These are phyloP conservation scores for Holothuria glaberrima DNA, from an alignment of 35 echinoderm and acorn worm species.

Conservation along the genomic window DNA sequence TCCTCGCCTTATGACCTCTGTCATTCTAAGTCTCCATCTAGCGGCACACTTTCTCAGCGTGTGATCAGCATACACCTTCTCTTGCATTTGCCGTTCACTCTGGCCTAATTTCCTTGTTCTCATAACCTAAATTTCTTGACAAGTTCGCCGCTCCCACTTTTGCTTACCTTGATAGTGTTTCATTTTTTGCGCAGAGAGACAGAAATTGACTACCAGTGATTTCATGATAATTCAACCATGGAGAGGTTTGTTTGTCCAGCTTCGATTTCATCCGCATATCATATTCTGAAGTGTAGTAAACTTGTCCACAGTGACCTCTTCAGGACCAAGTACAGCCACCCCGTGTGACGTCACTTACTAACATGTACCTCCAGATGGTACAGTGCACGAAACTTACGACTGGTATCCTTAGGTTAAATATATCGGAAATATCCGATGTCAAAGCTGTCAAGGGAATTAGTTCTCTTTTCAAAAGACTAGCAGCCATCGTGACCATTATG, in stretches of 20 bases:
- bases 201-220: conserved; percentile 12
- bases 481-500: background rate
- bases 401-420: conserved; percentile 28
- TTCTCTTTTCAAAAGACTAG: background rate
- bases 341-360: conserved; percentile 19
- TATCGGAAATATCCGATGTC: conserved; percentile 32
- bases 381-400: background rate
- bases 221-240: conserved; percentile 6
- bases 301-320: background rate
- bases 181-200: conserved; percentile 14
- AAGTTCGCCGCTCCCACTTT: conserved; percentile 31
- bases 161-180: conserved; percentile 22
- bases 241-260: conserved; percentile 42
- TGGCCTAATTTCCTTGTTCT: conserved; percentile 52
- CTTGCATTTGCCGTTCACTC: background rate
- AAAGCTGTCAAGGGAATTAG: background rate
- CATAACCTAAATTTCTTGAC: conserved; percentile 50
- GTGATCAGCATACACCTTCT: conserved; percentile 12
- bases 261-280: conserved; percentile 19
- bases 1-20: conserved; percentile 4
- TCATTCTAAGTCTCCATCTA: conserved; percentile 2
- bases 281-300: background rate
- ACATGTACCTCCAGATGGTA: background rate
- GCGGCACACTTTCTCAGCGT: conserved; percentile 47
- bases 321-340: conserved; percentile 21